phyloP scores from a whole-genome alignment of 2,797 vertebrate genomes.

The Tinamus major region DNA sequence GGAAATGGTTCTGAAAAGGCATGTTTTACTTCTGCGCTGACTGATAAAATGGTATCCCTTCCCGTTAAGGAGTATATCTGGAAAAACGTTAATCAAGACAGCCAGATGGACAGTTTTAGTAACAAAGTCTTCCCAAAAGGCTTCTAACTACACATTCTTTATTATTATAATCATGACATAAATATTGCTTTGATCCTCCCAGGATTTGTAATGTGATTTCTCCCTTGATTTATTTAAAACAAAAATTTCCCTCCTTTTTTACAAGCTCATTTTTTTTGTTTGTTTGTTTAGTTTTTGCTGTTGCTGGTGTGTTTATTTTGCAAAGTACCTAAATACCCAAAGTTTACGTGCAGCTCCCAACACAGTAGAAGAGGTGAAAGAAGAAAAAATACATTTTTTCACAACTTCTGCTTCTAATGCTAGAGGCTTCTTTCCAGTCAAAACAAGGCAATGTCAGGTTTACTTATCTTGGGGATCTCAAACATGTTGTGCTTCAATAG shows the following conservation, averaged over 20 bases:
- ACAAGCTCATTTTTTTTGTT: not conserved
- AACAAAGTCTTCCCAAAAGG: constrained; percentile 5
- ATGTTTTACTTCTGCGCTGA: not conserved
- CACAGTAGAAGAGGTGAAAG: not conserved
- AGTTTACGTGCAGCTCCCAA: not conserved
- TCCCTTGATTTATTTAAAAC: not conserved
- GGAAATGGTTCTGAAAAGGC: not conserved
- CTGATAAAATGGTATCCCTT: not conserved
- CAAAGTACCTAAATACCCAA: not conserved
- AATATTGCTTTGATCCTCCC: constrained; percentile 5
- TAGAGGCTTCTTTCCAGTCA: constrained; percentile 37
- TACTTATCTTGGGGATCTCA: constrained; percentile 38
- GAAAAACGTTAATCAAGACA: not conserved
- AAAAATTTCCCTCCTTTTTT: not conserved
- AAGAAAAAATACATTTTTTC: not conserved
- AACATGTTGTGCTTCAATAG: not conserved
- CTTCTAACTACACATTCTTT: not conserved
- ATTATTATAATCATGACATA: not conserved
- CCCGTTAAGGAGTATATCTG: not conserved
- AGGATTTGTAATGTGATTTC: not conserved
- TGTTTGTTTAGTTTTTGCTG: not conserved
- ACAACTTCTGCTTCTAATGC: not conserved
- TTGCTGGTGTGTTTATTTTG: not conserved
- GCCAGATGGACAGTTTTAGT: not conserved
- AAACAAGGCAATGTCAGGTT: constrained; percentile 8